A percentile compares a stretch with the other conserved stretches of the same genome.
phyloP scores from a whole-genome alignment of 1,140 invertebrate genomes.

The Zaprionus capensis region DNA sequence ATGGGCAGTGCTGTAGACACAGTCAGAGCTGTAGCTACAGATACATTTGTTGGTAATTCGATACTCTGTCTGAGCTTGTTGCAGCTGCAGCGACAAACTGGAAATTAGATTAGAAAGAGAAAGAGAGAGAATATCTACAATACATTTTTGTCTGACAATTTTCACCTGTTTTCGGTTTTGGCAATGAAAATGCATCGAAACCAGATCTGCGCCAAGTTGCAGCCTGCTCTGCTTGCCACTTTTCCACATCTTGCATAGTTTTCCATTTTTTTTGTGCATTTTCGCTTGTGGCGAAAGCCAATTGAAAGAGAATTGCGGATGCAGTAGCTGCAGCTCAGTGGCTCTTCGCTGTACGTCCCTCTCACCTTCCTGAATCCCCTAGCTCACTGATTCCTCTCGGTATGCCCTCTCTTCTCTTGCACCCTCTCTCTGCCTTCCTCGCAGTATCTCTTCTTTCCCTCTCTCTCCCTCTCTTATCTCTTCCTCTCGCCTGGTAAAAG shows the following conservation, averaged over 20 bases:
- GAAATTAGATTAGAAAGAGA: not conserved
- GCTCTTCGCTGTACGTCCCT: not conserved
- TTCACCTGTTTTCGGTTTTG: conserved; percentile 31
- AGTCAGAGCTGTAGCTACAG: not conserved
- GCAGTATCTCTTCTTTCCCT: not conserved
- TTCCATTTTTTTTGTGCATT: conserved; percentile 36
- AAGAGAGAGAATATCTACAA: not conserved
- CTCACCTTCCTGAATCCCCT: not conserved
- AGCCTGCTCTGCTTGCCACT: conserved; percentile 1
- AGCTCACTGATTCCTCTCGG: too few relatives aligned
- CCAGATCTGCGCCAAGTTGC: conserved; percentile 10
- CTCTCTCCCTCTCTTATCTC: not conserved
- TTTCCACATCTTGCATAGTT: conserved; percentile 23
- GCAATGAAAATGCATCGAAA: conserved; percentile 13
- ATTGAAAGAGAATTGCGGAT: conserved; percentile 50
- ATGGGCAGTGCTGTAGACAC: not conserved
- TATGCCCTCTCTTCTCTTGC: too few relatives aligned
- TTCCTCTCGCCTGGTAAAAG: not conserved
- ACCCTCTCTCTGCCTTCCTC: too few relatives aligned
- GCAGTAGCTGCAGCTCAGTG: conserved; percentile 9
- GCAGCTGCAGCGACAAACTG: conserved; percentile 1
- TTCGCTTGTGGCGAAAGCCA: conserved; percentile 32
- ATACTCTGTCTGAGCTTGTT: not conserved
- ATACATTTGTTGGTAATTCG: not conserved
- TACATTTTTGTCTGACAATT: conserved; percentile 12